A percentile compares a stretch with the other conserved stretches of the same genome.
Evolutionary conservation across 2,113 vertebrate species (phyloP).

Genomic region (Copsychus sechellarum): DNA sequence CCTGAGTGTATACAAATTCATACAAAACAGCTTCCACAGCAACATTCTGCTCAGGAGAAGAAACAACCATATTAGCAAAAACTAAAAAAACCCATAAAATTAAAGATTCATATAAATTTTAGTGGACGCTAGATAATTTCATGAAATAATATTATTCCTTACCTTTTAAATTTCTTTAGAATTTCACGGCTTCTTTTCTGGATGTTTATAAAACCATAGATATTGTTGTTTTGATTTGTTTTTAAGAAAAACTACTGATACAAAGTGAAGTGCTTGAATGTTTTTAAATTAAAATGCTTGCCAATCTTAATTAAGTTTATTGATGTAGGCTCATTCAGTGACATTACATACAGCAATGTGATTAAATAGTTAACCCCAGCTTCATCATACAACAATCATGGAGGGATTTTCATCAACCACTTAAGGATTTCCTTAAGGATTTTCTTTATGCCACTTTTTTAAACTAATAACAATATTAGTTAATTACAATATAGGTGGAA

Average conservation of each 20-base stretch:
- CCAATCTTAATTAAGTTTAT: background rate
- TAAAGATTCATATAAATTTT: background rate
- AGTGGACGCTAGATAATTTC: background rate
- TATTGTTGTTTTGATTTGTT: background rate
- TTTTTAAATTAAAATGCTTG: background rate
- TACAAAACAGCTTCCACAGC: background rate
- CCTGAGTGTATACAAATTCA: background rate
- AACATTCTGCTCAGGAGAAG: background rate
- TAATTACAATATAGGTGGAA: background rate
- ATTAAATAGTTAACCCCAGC: background rate
- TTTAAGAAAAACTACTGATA: background rate
- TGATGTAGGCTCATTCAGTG: background rate
- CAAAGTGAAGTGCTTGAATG: background rate
- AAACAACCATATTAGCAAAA: background rate
- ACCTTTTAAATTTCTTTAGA: background rate
- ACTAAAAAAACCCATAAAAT: background rate
- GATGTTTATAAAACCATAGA: background rate
- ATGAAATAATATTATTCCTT: background rate
- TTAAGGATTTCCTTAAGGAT: background rate
- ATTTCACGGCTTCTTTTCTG: background rate
- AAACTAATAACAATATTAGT: background rate
- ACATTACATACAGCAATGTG: background rate
- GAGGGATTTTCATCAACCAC: background rate
- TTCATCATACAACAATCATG: background rate
- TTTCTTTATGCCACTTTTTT: background rate